Evolutionary conservation across 2,113 vertebrate species (phyloP).

Genomic region (Cyphomyrus discorhynchus): DNA sequence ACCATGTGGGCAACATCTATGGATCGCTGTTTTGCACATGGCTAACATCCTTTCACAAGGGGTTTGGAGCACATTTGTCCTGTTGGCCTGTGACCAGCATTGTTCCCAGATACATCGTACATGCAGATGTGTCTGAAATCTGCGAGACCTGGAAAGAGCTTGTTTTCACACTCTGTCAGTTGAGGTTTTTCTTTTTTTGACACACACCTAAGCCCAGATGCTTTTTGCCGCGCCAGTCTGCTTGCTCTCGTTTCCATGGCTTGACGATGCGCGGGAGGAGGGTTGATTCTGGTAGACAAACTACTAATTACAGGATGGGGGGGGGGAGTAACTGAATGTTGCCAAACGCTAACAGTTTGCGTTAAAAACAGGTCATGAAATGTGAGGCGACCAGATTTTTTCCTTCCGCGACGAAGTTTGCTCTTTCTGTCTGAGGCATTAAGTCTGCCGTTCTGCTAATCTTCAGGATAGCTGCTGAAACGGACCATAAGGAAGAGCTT

Average conservation of each 20-base stretch:
- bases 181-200: not conserved
- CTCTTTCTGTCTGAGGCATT: not conserved
- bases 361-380: not conserved
- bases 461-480: not conserved
- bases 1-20: not conserved
- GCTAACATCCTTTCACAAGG: not conserved
- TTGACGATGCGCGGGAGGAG: not conserved
- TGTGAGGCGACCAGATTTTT: not conserved
- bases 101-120: not conserved
- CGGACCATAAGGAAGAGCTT: not conserved
- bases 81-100: not conserved
- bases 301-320: not conserved
- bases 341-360: not conserved
- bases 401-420: not conserved
- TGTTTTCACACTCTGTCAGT: not conserved
- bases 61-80: not conserved
- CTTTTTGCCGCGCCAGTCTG: not conserved
- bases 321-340: not conserved
- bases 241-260: not conserved
- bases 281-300: not conserved
- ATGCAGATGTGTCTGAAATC: not conserved
- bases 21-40: not conserved
- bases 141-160: not conserved
- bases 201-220: not conserved
- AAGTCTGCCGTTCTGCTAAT: not conserved